Percentiles rank a stretch among this genome's conserved stretches.
Conservation (phyloP, 2,888 invertebrate genomes). For the Rhamnusium bicolor region DNA sequence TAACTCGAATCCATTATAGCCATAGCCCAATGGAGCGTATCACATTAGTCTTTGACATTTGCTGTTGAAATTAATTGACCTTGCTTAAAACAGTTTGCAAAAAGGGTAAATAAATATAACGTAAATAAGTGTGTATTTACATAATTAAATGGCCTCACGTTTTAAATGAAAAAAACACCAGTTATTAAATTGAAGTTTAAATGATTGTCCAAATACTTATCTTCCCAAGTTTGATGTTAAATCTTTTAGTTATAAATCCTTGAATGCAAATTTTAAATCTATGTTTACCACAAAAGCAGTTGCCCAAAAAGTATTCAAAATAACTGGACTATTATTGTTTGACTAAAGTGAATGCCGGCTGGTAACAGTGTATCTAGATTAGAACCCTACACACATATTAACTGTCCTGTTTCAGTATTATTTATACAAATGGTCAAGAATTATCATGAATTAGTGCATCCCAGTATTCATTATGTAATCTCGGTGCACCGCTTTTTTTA, state of each 20-base stretch:
- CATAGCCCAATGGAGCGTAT: background rate
- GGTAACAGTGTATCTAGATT: conserved; percentile 29
- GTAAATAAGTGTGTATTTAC: no score
- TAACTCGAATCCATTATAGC: background rate
- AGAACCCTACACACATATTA: conserved; percentile 34
- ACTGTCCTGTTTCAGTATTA: conserved; percentile 21
- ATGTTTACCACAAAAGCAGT: no score
- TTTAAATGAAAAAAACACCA: no score
- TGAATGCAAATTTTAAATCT: no score
- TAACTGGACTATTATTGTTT: conserved; percentile 12
- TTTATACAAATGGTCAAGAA: conserved; percentile 32
- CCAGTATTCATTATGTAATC: conserved; percentile 32
- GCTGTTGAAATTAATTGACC: background rate
- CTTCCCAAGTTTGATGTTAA: no score
- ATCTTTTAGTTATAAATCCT: no score
- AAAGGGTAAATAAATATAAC: background rate
- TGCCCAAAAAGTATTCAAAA: background rate
- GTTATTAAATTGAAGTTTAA: no score
- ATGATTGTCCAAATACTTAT: no score
- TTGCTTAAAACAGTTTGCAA: background rate
- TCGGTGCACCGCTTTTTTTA: conserved; percentile 28
- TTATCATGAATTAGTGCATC: conserved; percentile 37
- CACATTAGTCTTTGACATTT: background rate
- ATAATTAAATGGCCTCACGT: no score
- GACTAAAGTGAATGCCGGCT: background rate